Percentiles rank a stretch among this genome's conserved stretches.
Evolutionary conservation across 1,140 invertebrate species (phyloP).

Genomic region (Cylas formicarius): DNA sequence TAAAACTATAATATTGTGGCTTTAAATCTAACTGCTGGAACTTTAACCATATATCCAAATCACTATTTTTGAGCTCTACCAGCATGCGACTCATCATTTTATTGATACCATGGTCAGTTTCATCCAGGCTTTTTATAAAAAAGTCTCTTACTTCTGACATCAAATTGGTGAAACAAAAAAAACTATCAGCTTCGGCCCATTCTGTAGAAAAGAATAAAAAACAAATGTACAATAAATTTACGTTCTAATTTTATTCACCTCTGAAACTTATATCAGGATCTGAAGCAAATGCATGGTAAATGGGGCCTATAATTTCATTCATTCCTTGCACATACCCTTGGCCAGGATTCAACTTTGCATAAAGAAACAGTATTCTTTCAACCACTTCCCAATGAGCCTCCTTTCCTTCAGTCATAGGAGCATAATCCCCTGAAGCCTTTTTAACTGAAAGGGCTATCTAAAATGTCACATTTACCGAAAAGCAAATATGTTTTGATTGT

Average conservation of each 20-base stretch:
- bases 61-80: constrained; percentile 66
- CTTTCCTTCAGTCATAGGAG: constrained; percentile 69
- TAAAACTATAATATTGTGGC: constrained; percentile 94
- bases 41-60: constrained; percentile 67
- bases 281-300: constrained; percentile 94
- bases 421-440: constrained; percentile 70
- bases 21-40: constrained; percentile 78
- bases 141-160: constrained; percentile 97
- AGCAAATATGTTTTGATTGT: neutral
- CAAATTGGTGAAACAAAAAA: constrained; percentile 95
- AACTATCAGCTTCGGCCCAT: constrained; percentile 93
- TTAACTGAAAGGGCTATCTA: constrained; percentile 56
- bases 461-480: constrained; percentile 12
- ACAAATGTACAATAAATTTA: constrained; percentile 7
- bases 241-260: constrained; percentile 49
- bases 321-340: constrained; percentile 98
- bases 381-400: constrained; percentile 97
- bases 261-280: constrained; percentile 76
- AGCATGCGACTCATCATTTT: constrained; percentile 75
- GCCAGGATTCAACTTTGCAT: constrained; percentile 96
- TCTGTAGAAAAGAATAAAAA: constrained; percentile 52
- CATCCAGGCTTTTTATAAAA: constrained; percentile 93
- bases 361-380: constrained; percentile 93
- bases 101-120: constrained; percentile 83
- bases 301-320: constrained; percentile 98